A percentile compares a stretch with the other conserved stretches of the same genome.
Evolutionary conservation across 2,113 vertebrate genomes (phyloP).

Genomic region (Oreochromis tanganicae): DNA sequence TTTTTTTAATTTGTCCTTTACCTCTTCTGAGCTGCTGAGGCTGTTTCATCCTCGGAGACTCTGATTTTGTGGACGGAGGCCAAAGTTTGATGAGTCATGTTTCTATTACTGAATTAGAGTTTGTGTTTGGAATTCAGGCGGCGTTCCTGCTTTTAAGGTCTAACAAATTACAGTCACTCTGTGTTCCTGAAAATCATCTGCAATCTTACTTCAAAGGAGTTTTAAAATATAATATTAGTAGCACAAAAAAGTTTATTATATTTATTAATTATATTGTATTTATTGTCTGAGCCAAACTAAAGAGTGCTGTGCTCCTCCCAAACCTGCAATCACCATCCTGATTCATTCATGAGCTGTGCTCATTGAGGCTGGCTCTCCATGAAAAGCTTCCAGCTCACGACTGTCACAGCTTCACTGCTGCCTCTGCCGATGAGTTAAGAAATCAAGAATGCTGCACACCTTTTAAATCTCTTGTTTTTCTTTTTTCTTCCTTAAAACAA

Average conservation of each 20-base stretch:
- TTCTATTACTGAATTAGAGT: not conserved
- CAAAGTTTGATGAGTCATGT: constrained; percentile 19
- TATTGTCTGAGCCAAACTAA: not conserved
- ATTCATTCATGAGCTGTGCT: not conserved
- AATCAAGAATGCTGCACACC: fast-evolving
- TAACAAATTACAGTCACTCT: not conserved
- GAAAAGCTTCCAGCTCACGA: not conserved
- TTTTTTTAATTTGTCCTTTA: not conserved
- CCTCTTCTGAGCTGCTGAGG: not conserved
- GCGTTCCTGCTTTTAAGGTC: not conserved
- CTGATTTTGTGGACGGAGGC: not conserved
- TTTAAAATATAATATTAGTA: not conserved
- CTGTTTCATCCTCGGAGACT: not conserved
- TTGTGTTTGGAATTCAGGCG: not conserved
- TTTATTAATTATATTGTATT: not conserved
- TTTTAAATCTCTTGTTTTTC: not conserved
- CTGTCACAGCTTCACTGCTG: not conserved
- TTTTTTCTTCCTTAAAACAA: not conserved
- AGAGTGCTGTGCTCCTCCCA: not conserved
- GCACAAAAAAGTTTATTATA: not conserved
- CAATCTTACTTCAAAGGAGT: not conserved
- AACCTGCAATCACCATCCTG: not conserved
- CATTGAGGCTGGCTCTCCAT: not conserved
- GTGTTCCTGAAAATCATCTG: not conserved
- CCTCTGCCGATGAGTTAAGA: not conserved